Percentiles rank a stretch among this genome's conserved stretches.
Conservation (phyloP, 2,797 vertebrate genomes). For the Xenentodon cancila region DNA sequence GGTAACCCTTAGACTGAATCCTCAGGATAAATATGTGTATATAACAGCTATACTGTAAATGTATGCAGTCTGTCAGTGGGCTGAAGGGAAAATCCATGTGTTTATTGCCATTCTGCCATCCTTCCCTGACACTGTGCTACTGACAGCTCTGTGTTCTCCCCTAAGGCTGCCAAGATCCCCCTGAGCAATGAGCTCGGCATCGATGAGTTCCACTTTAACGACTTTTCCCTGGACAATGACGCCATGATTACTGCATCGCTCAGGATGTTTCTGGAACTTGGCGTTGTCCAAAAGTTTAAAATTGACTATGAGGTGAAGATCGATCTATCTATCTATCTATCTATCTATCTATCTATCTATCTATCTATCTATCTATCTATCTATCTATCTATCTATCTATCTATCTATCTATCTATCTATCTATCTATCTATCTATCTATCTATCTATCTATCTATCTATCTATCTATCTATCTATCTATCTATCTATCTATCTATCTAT, state of each 20-base stretch:
- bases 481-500: too few species aligned
- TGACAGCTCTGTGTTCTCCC: slow-evolving; percentile 50
- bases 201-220: slow-evolving; percentile 85
- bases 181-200: slow-evolving; percentile 83
- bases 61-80: slow-evolving; percentile 5
- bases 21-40: not conserved
- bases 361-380: too few species aligned
- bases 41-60: not conserved
- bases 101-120: not conserved
- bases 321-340: too few species aligned
- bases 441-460: too few species aligned
- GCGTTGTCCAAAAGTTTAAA: slow-evolving; percentile 85
- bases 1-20: slow-evolving; percentile 59
- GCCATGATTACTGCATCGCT: slow-evolving; percentile 87
- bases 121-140: slow-evolving; percentile 15
- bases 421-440: too few species aligned
- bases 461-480: too few species aligned
- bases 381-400: too few species aligned
- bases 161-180: slow-evolving; percentile 85
- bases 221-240: slow-evolving; percentile 86
- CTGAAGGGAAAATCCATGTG: not conserved
- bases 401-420: too few species aligned
- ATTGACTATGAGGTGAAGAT: slow-evolving; percentile 85
- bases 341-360: too few species aligned
- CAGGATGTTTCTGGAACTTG: slow-evolving; percentile 85